These are phyloP conservation scores for Callionymus lyra DNA, from an alignment of 2,113 vertebrate genomes.

Conservation along the genomic window DNA sequence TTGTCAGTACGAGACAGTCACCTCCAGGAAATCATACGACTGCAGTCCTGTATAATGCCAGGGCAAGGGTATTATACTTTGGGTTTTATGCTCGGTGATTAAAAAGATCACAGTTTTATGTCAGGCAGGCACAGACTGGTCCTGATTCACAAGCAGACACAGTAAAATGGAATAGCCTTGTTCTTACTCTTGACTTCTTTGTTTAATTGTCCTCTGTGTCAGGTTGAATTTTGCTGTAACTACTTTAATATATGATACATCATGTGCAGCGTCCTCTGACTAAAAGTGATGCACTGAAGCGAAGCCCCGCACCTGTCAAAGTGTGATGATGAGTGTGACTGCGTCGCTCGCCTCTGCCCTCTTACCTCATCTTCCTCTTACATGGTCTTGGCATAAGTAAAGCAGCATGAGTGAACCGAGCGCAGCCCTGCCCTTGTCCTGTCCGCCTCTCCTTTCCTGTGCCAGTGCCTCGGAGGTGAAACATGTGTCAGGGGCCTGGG, in stretches of 20 bases:
- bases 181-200: slow-evolving; percentile 32
- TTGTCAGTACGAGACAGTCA: slow-evolving; percentile 41
- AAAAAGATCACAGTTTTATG: slow-evolving; percentile 58
- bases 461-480: slow-evolving; percentile 30
- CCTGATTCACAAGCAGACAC: slow-evolving; percentile 45
- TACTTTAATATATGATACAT: slow-evolving; percentile 20
- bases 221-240: slow-evolving; percentile 23
- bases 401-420: slow-evolving; percentile 17
- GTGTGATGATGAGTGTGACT: slow-evolving; percentile 24
- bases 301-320: slow-evolving; percentile 30
- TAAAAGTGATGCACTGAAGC: slow-evolving; percentile 29
- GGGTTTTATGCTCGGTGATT: slow-evolving; percentile 58
- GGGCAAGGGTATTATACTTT: slow-evolving; percentile 52
- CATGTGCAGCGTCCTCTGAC: slow-evolving; percentile 8
- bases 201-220: slow-evolving; percentile 48
- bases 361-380: slow-evolving; percentile 28
- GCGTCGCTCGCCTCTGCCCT: slow-evolving; percentile 26
- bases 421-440: slow-evolving; percentile 11
- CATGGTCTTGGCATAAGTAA: slow-evolving; percentile 7
- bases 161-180: slow-evolving; percentile 38
- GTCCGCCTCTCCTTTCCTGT: slow-evolving; percentile 6
- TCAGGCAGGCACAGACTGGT: slow-evolving; percentile 40
- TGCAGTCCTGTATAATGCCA: slow-evolving; percentile 36
- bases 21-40: slow-evolving; percentile 48
- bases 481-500: slow-evolving; percentile 39